phyloP scores from a whole-genome alignment of 2,888 invertebrate species.

The Glyphotaelius pellucidus region DNA sequence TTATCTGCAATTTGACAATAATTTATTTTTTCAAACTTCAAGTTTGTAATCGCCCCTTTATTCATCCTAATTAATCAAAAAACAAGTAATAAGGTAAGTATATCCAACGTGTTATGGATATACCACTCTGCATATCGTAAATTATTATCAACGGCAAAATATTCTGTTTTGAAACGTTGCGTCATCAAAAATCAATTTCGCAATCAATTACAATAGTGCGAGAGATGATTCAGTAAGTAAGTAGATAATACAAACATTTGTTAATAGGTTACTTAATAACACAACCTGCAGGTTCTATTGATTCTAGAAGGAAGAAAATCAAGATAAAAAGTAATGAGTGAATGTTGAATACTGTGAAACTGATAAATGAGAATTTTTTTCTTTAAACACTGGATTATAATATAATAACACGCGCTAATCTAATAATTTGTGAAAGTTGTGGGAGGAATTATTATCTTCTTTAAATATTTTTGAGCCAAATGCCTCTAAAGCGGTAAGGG shows the following conservation, averaged over 20 bases:
- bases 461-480: background rate
- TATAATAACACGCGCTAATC: background rate
- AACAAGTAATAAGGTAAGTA: background rate
- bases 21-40: background rate
- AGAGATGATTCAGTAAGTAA: no score
- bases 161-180: no score
- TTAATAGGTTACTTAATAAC: no score
- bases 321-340: background rate
- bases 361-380: background rate
- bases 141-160: no score
- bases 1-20: background rate
- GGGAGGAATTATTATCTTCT: background rate
- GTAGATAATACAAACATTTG: no score
- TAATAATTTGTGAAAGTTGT: background rate
- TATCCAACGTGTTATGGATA: no score
- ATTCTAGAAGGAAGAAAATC: no score
- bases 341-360: background rate
- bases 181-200: no score
- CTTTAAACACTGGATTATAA: background rate
- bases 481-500: background rate
- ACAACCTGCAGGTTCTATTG: no score
- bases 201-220: no score
- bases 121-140: no score
- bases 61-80: background rate
- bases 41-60: background rate